phyloP scores from a whole-genome alignment of 2,113 vertebrate genomes.

The Raphicerus campestris region DNA sequence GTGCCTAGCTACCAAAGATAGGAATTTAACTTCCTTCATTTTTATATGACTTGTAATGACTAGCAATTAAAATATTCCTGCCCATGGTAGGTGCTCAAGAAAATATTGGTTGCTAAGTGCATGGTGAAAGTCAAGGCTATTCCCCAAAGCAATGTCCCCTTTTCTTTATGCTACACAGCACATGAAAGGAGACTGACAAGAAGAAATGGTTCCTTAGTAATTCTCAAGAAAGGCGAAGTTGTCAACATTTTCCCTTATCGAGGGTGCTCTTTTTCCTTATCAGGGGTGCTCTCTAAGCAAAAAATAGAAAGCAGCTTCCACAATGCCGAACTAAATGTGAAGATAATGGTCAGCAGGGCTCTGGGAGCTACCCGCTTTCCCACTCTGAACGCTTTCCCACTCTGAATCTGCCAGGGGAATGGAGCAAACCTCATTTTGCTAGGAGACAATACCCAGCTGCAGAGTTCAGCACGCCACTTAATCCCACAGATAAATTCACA shows the following conservation, averaged over 20 bases:
- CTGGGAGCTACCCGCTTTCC: not conserved
- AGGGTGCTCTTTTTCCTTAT: constrained; percentile 33
- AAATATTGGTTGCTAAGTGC: not conserved
- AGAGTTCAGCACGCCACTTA: not conserved
- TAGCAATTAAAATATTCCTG: not conserved
- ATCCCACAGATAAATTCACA: constrained; percentile 24
- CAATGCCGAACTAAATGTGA: not conserved
- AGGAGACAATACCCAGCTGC: not conserved
- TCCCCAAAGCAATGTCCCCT: not conserved
- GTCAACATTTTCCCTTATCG: constrained; percentile 9
- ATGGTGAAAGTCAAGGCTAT: not conserved
- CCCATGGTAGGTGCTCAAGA: not conserved
- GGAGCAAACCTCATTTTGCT: not conserved
- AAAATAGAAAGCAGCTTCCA: not conserved
- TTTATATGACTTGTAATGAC: not conserved
- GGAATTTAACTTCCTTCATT: not conserved
- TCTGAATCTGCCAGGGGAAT: not conserved
- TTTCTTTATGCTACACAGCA: not conserved
- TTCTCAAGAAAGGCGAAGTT: not conserved
- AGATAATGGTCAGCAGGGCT: constrained; percentile 23
- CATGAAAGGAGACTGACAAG: not conserved
- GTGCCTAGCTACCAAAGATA: not conserved
- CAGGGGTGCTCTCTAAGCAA: not conserved
- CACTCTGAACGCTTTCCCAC: not conserved
- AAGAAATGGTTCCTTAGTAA: constrained; percentile 9